Evolutionary conservation across 2,888 invertebrate species (phyloP).

Genomic region (Lypha dubia): DNA sequence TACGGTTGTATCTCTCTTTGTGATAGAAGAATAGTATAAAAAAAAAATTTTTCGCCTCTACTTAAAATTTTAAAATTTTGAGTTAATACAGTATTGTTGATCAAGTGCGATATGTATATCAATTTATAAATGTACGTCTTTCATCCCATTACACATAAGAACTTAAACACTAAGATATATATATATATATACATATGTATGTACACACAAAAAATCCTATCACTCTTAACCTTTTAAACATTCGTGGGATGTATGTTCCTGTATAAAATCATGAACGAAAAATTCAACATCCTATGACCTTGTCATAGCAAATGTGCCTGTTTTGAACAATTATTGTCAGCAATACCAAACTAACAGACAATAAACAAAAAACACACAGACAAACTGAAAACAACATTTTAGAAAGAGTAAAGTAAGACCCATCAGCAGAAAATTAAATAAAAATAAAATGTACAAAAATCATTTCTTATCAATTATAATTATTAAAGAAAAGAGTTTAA

Average conservation of each 20-base stretch:
- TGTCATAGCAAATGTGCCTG: constrained; percentile 62
- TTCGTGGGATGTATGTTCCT: neutral
- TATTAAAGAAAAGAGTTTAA: constrained; percentile 6
- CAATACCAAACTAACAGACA: constrained; percentile 37
- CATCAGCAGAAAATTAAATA: constrained; percentile 51
- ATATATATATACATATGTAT: neutral
- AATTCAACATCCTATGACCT: constrained; percentile 63
- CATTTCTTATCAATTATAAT: constrained; percentile 33
- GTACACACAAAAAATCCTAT: neutral
- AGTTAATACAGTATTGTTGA: too few species aligned
- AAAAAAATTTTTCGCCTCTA: too few species aligned
- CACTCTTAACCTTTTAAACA: neutral
- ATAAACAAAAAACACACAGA: neutral
- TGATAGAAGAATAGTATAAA: too few species aligned
- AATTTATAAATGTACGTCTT: too few species aligned
- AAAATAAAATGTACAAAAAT: neutral
- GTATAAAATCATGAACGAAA: neutral
- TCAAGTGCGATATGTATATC: too few species aligned
- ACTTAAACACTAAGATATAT: too few species aligned
- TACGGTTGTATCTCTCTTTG: too few species aligned
- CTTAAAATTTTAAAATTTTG: too few species aligned
- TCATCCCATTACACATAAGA: too few species aligned
- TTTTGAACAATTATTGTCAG: constrained; percentile 61
- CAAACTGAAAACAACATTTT: constrained; percentile 20
- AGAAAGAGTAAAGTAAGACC: constrained; percentile 32